A percentile compares a stretch with the other conserved stretches of the same genome.
Conservation (phyloP, 2,113 vertebrate genomes). For the Porphyrio hochstetteri region DNA sequence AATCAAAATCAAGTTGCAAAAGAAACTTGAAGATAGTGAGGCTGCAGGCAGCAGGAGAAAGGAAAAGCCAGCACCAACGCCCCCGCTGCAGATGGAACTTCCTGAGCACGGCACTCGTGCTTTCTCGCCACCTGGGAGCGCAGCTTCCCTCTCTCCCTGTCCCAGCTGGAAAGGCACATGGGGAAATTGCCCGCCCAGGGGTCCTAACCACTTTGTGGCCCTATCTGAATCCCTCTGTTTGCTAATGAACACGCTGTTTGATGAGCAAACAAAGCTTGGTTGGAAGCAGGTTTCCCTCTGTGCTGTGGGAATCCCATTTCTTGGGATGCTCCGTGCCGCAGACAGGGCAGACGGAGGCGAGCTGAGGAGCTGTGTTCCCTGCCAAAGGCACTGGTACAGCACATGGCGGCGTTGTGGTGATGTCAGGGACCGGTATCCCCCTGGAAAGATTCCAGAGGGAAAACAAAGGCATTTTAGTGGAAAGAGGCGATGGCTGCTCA, state of each 20-base stretch:
- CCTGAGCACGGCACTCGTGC: rapidly evolving
- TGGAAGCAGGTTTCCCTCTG: background rate
- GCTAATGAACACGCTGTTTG: background rate
- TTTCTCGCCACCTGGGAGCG: background rate
- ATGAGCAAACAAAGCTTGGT: background rate
- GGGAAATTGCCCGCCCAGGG: background rate
- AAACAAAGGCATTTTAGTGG: background rate
- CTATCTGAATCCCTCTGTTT: background rate
- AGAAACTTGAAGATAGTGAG: background rate
- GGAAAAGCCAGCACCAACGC: background rate
- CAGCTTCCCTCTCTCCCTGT: background rate
- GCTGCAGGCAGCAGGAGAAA: background rate
- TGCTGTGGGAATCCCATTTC: background rate
- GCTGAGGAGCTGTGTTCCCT: background rate
- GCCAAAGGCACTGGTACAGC: background rate
- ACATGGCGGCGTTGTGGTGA: background rate
- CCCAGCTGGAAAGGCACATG: background rate
- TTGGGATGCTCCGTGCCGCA: rapidly evolving
- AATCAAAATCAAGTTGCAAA: background rate
- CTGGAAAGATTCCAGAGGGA: background rate
- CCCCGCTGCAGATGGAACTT: rapidly evolving
- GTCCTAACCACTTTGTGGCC: background rate
- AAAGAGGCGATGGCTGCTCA: background rate
- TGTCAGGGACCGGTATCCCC: background rate
- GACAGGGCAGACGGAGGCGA: background rate